A percentile compares a stretch with the other conserved stretches of the same genome.
Evolutionary conservation across 2,888 invertebrate species (phyloP).

Genomic region (Andrena bucephala): DNA sequence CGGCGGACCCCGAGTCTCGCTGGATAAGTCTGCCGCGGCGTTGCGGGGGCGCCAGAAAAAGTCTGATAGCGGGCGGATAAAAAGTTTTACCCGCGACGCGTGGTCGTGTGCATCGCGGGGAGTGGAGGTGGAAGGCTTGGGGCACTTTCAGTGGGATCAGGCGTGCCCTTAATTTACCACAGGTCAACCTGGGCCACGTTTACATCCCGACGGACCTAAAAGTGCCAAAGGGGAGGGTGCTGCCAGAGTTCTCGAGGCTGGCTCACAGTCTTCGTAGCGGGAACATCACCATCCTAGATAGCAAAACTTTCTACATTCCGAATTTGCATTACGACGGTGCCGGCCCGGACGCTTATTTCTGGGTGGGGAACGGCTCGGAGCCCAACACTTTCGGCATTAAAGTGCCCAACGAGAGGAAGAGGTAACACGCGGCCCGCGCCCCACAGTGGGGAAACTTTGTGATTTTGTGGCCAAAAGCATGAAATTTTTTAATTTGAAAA

Average conservation of each 20-base stretch:
- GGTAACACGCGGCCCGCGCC: constrained; percentile 80
- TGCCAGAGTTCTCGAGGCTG: constrained; percentile 94
- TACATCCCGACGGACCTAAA: constrained; percentile 92
- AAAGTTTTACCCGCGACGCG: not conserved
- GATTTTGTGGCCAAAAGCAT: too few relatives aligned
- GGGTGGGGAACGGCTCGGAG: constrained; percentile 95
- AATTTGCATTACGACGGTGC: constrained; percentile 96
- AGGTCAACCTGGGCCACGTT: constrained; percentile 96
- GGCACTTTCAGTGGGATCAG: not conserved
- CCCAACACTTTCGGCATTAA: constrained; percentile 93
- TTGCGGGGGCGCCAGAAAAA: not conserved
- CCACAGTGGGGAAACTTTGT: too few relatives aligned
- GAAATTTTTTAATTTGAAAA: too few relatives aligned
- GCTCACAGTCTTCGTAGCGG: constrained; percentile 96
- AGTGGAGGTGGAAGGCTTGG: not conserved
- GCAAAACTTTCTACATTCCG: constrained; percentile 96
- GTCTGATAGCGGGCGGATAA: not conserved
- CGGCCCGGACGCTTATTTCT: constrained; percentile 97
- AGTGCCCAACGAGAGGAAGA: constrained; percentile 96
- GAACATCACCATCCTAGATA: constrained; percentile 95
- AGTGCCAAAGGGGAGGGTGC: constrained; percentile 92
- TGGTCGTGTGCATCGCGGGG: not conserved
- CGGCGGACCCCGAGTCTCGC: not conserved
- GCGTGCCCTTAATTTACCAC: constrained; percentile 66
- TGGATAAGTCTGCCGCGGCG: not conserved